Base-by-base conservation (phyloP, 2,797 vertebrate species). In the Sebastes kiyomatsui region DNA sequence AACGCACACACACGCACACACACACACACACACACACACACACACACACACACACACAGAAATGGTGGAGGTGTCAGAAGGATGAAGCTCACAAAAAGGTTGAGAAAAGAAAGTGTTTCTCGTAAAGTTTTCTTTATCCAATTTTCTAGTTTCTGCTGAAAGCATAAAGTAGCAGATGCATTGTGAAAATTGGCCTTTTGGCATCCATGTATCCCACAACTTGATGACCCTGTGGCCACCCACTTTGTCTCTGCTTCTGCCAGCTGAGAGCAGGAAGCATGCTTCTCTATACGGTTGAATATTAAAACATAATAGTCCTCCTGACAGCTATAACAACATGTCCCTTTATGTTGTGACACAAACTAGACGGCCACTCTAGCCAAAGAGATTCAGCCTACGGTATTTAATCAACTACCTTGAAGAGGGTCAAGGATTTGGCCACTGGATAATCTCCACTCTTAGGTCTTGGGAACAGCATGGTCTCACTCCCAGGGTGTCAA, bases 161-260 rank as follows among this genome's bases (percentile, higher is more conserved):
- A 46, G 10, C 6, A 6, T 23, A 4, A 10, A 23, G 38, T 23
- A 38, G 27, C 1, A 64, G 60, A 79, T 58, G 25, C 20, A 52
- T 28, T 11, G 7, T 11, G 46, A 49, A 49, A 49, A 49, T 49
- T 49, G 55, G 22, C n/a, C 64, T 46, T 65, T 66, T 66, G 69
- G 30, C 38, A 52, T 76, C 20, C 25, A 27, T 27, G 18, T 65
- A 27, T 68, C 22, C 38, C 30, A 38, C 25, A 72, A 66, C 61
- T 75, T 22, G 71, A 71, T n/a, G 25, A 49, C 30, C 49, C 42
- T n/a, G 66, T 5, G 16, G 67, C 60, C 65, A 72, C 64, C 49
- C 67, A 67, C 66, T 79, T 56, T 38, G 67, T 71, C 28, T 74
- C 28, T 60, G 5, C 12, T n/a, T 62, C 46, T 42, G 6, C 28